Evolutionary conservation across 2,888 invertebrate genomes (phyloP).

Genomic region (Euclidia mi): DNA sequence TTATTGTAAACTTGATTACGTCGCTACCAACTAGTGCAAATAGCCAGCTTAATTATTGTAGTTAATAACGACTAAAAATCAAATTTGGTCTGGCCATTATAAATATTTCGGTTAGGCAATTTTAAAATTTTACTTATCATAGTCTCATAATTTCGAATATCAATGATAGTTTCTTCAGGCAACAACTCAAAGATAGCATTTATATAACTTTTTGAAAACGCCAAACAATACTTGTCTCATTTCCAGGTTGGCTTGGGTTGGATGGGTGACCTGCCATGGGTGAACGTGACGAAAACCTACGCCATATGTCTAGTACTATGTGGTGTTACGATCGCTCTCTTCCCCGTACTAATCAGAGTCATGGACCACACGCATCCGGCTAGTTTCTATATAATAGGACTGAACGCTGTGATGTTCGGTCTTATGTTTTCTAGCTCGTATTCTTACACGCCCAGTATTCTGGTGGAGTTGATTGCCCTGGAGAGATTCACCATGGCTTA

Average conservation of each 20-base stretch:
- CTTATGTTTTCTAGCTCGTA: constrained; percentile 97
- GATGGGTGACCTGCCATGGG: constrained; percentile 96
- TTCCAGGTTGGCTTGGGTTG: constrained; percentile 94
- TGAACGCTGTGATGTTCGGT: constrained; percentile 93
- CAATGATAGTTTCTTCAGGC: no score
- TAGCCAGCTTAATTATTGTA: no score
- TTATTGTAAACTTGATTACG: no score
- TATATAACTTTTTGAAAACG: no score
- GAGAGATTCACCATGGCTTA: constrained; percentile 98
- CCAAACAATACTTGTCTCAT: no score
- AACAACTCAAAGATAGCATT: no score
- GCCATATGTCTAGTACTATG: constrained; percentile 93
- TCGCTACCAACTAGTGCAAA: no score
- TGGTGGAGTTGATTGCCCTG: constrained; percentile 96
- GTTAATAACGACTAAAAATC: no score
- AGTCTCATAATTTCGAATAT: no score
- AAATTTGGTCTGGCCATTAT: no score
- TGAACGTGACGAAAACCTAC: constrained; percentile 96
- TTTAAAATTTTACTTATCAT: no score
- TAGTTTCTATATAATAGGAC: constrained; percentile 86
- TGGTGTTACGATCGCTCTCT: constrained; percentile 90
- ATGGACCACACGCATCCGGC: constrained; percentile 74
- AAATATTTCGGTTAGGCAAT: no score
- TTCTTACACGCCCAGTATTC: constrained; percentile 97
- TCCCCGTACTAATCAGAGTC: constrained; percentile 88